phyloP scores from a whole-genome alignment of 2,113 vertebrate species.

The Tychaedon coryphoeus region DNA sequence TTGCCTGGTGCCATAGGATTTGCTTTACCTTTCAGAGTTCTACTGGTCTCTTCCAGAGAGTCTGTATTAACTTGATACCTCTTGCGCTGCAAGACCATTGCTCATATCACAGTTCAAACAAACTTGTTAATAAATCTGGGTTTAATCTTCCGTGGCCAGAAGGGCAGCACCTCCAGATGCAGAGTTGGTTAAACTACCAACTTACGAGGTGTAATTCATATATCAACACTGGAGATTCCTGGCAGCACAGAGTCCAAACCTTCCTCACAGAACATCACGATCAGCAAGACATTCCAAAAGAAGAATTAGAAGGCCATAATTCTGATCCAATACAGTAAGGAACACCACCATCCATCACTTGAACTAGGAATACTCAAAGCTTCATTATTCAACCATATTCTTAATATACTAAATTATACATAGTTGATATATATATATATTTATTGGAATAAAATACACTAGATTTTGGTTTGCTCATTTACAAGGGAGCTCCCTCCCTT shows the following conservation, averaged over 20 bases:
- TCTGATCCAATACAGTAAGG: conserved; percentile 35
- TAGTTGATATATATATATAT: background rate
- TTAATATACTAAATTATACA: conserved; percentile 48
- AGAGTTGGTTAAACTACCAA: background rate
- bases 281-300: conserved; percentile 28
- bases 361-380: conserved; percentile 48
- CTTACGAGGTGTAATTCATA: background rate
- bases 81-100: conserved; percentile 42
- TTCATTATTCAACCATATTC: conserved; percentile 47
- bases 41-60: background rate
- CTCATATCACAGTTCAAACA: background rate
- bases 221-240: background rate
- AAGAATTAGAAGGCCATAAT: conserved; percentile 42
- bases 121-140: background rate
- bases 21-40: background rate
- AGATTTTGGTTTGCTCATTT: conserved; percentile 58
- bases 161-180: background rate
- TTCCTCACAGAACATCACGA: background rate
- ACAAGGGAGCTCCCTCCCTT: conserved; percentile 28
- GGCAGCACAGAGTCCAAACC: conserved; percentile 9
- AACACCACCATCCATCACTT: conserved; percentile 51
- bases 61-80: background rate
- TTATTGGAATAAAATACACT: conserved; percentile 64
- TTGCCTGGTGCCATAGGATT: background rate
- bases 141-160: background rate